Evolutionary conservation across 2,888 invertebrate species (phyloP), one percentile per base, ranked within the genome.

Genomic region (Drosophila gaucha): DNA sequence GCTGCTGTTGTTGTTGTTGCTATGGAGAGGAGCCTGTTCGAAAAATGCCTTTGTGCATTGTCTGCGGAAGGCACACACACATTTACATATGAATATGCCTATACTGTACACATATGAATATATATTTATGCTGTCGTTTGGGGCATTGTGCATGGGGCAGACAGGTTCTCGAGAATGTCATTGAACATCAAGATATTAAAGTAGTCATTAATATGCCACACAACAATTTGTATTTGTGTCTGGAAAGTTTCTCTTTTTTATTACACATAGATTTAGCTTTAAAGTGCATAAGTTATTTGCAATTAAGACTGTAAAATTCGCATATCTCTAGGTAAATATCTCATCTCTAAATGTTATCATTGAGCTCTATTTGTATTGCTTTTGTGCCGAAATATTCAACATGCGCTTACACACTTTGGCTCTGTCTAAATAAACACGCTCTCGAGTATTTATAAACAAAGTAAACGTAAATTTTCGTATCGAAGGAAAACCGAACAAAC

Each of bases 161-260:
- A 49, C 84, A 51, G 44, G 39, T 56, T 59, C 60, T 66, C 68
- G 67, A 71, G 57, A 69, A 85, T 83, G 77, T 74, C 86, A 79
- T 82, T 85, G 86, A 82, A 85, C 86, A 88, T 84, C 71, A 75
- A 80, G 76, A 82, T 79, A 86, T 69, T 65, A 62, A 77, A 67
- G 55, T 41, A 60, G 44, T 58, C 59, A 67, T 76, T 74, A 76
- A 67, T 83, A 67, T 76, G 63, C 66, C 30, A 50, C 16, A 50
- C 62, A 52, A 50, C 39, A 68, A 16, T 20, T 55, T 36, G 38
- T 35, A 46, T 59, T 2, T 35, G 38, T 36, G 70, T 70, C 60
- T 57, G 26, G 41, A 62, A 77, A 72, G 52, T 65, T 65, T 57
- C 9, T 20, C 20, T 31, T 6, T 8, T 16, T 24, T 5, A 22